phyloP scores from a whole-genome alignment of 2,888 invertebrate genomes.

The Branchellion lobata region DNA sequence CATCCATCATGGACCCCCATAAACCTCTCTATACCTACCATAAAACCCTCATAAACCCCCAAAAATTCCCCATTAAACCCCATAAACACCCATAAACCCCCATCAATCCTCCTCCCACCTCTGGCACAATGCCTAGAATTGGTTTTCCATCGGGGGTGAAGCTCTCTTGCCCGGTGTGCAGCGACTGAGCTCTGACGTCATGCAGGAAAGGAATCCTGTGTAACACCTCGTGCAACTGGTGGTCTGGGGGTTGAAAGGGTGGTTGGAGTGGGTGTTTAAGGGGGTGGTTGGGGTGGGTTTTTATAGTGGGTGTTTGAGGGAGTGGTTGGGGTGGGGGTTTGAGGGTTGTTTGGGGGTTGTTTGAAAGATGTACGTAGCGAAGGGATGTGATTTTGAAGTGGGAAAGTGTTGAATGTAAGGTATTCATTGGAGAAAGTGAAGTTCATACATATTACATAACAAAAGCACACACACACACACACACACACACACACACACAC shows the following conservation, averaged over 20 bases:
- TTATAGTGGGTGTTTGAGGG: too few species aligned
- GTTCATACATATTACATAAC: not conserved
- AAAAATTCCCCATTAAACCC: not conserved
- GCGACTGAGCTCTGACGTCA: constrained; percentile 74
- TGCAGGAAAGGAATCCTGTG: constrained; percentile 78
- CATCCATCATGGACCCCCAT: not conserved
- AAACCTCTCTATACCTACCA: not conserved
- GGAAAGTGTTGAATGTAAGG: not conserved
- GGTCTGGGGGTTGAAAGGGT: constrained; percentile 63
- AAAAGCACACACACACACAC: too few species aligned
- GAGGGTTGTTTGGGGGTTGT: too few species aligned
- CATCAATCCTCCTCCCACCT: constrained; percentile 66
- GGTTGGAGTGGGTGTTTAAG: not conserved
- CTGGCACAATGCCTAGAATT: constrained; percentile 90
- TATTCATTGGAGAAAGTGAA: not conserved
- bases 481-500: too few species aligned
- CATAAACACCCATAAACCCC: not conserved
- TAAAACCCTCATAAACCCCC: too few species aligned
- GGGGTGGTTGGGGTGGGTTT: too few species aligned
- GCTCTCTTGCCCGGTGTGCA: constrained; percentile 86
- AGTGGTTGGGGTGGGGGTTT: too few species aligned
- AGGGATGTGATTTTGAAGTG: too few species aligned
- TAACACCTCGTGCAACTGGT: constrained; percentile 79
- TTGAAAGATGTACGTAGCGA: not conserved
- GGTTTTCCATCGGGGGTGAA: constrained; percentile 95